Percentiles rank a stretch among this genome's conserved stretches.
These are phyloP conservation scores for Harpagoxenus sublaevis DNA, from an alignment of 2,888 invertebrate genomes.

Conservation along the genomic window DNA sequence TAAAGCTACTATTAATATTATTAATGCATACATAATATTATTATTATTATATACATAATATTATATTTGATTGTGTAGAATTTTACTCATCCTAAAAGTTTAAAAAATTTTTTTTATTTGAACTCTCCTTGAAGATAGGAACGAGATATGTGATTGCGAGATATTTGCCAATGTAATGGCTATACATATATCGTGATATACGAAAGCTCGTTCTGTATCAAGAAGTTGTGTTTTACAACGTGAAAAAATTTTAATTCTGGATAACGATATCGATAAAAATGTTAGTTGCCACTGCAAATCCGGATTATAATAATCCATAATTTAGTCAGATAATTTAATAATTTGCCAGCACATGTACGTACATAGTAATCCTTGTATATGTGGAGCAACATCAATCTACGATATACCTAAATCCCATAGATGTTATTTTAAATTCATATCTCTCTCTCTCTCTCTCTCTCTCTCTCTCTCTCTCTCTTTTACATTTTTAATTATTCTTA, in stretches of 20 bases:
- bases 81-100: background rate
- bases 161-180: conserved; percentile 17
- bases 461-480: too few species aligned
- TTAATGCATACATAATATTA: background rate
- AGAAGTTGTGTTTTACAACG: background rate
- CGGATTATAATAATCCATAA: conserved; percentile 51
- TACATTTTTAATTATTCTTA: background rate
- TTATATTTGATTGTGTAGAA: background rate
- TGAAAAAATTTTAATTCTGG: conserved; percentile 33
- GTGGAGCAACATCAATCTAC: background rate
- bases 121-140: background rate
- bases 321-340: conserved; percentile 20
- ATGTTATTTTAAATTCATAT: background rate
- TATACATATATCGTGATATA: conserved; percentile 4
- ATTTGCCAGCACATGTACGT: background rate
- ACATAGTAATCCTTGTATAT: background rate
- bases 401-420: background rate
- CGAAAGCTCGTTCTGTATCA: conserved; percentile 6
- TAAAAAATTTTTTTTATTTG: background rate
- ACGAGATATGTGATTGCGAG: background rate
- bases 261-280: conserved; percentile 37
- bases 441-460: too few species aligned
- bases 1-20: too few species aligned
- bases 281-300: conserved; percentile 38
- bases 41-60: background rate